Percentiles rank a stretch among this genome's conserved stretches.
phyloP scores from a whole-genome alignment of 2,797 vertebrate species.

The Gobionotothen gibberifrons region DNA sequence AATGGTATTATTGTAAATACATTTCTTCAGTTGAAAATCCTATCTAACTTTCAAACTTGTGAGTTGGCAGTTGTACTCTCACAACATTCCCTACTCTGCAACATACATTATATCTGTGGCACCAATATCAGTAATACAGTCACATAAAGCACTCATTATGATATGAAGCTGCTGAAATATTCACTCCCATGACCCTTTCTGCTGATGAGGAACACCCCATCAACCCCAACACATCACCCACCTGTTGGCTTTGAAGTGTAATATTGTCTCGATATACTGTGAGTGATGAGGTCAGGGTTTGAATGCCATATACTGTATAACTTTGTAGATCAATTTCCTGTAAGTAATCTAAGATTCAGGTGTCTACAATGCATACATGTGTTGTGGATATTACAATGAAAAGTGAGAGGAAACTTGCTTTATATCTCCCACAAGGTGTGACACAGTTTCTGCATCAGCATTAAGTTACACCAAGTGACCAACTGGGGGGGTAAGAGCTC shows the following conservation, averaged over 20 bases:
- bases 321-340: too few relatives aligned
- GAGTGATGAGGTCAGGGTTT: not conserved
- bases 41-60: not conserved
- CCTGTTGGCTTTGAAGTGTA: not conserved
- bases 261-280: not conserved
- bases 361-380: not conserved
- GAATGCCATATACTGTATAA: not conserved
- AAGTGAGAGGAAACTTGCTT: not conserved
- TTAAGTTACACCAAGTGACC: conserved; percentile 36
- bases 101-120: not conserved
- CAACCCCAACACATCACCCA: not conserved
- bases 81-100: not conserved
- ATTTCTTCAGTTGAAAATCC: not conserved
- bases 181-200: not conserved
- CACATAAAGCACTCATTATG: not conserved
- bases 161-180: not conserved
- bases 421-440: not conserved
- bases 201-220: not conserved
- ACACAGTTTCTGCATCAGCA: not conserved
- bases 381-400: not conserved
- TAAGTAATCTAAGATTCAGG: not conserved
- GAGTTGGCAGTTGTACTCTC: not conserved
- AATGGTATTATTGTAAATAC: too few relatives aligned
- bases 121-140: not conserved
- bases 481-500: conserved; percentile 54